These are phyloP conservation scores for Masnerella sp. DNA, from an alignment of 2,888 invertebrate species.

Conservation along the genomic window DNA sequence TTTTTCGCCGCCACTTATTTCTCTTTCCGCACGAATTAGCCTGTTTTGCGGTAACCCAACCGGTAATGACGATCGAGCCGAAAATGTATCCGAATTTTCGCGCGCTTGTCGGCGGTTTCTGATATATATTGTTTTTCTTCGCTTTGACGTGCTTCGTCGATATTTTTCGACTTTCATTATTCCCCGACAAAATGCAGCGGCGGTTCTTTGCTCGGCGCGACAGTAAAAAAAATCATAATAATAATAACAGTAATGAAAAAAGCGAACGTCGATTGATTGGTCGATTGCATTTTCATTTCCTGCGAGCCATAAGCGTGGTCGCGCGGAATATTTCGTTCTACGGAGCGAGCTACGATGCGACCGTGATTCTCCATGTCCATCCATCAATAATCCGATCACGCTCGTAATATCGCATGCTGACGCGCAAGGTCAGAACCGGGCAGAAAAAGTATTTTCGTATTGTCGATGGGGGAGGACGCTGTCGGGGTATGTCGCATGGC, in stretches of 20 bases:
- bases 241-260: conserved; percentile 25
- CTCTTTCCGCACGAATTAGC: conserved; percentile 14
- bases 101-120: conserved; percentile 6
- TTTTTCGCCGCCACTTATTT: too few relatives aligned
- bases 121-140: conserved; percentile 11
- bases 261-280: conserved; percentile 52
- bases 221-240: conserved; percentile 24
- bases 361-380: conserved; percentile 58
- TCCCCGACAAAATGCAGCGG: conserved; percentile 9
- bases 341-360: conserved; percentile 48
- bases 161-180: conserved; percentile 34
- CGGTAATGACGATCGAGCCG: conserved; percentile 20
- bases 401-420: conserved; percentile 62
- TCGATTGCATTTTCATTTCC: conserved; percentile 57
- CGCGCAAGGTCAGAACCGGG: conserved; percentile 57
- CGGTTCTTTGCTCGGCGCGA: conserved; percentile 21
- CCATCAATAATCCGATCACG: conserved; percentile 64
- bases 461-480: conserved; percentile 58
- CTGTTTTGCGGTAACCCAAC: not conserved
- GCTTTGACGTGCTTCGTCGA: conserved; percentile 22
- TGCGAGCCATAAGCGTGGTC: conserved; percentile 52
- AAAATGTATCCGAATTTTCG: too few relatives aligned
- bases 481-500: conserved; percentile 63
- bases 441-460: conserved; percentile 63
- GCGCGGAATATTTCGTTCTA: conserved; percentile 55